phyloP scores from a whole-genome alignment of 2,888 invertebrate genomes.

The Agrotis exclamationis region DNA sequence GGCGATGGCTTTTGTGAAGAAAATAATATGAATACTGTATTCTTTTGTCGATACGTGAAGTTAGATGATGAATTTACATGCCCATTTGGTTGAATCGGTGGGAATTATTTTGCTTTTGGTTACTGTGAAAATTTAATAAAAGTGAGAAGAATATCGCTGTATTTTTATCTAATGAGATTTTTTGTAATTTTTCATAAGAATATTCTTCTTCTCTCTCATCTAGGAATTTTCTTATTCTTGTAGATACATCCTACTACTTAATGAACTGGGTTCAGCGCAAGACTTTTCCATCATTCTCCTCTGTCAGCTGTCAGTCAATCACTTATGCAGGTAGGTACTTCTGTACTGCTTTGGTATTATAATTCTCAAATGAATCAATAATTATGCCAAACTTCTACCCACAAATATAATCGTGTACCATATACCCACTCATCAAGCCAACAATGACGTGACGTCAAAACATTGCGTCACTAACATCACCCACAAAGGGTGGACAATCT shows the following conservation, averaged over 20 bases:
- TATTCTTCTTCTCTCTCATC: too few species aligned
- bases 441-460: conserved; percentile 33
- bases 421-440: neutral
- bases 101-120: conserved; percentile 21
- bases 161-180: neutral
- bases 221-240: too few species aligned
- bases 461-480: conserved; percentile 35
- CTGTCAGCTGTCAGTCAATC: too few species aligned
- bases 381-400: neutral
- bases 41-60: conserved; percentile 42
- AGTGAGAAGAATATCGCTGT: neutral
- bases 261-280: too few species aligned
- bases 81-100: conserved; percentile 45
- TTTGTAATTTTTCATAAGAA: neutral
- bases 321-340: too few species aligned
- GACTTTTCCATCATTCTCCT: too few species aligned
- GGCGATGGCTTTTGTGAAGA: conserved; percentile 80
- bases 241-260: too few species aligned
- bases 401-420: neutral
- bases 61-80: conserved; percentile 47
- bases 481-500: conserved; percentile 58
- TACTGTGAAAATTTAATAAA: neutral
- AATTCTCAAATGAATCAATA: neutral
- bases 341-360: neutral
- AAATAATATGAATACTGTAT: conserved; percentile 69